phyloP scores from a whole-genome alignment of 2,113 vertebrate genomes.

The Dipodomys stephensi region DNA sequence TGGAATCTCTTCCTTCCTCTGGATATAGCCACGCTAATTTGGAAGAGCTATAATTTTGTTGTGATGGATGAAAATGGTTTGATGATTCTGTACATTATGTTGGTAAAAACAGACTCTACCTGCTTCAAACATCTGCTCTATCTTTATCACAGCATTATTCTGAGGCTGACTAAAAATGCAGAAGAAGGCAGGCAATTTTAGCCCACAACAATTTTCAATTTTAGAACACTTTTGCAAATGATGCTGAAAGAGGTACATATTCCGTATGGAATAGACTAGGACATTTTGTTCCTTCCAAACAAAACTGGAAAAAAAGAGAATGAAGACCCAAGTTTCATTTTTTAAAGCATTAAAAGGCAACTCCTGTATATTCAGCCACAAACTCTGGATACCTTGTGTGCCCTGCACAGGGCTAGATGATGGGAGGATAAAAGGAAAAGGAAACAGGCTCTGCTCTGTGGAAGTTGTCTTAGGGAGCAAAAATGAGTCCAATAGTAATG shows the following conservation, averaged over 20 bases:
- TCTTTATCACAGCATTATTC: not conserved
- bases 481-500: not conserved
- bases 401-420: too few relatives aligned
- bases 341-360: not conserved
- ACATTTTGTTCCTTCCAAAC: conserved; percentile 48
- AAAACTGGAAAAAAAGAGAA: not conserved
- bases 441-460: not conserved
- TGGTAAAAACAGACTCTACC: conserved; percentile 25
- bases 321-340: not conserved
- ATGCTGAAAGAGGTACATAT: conserved; percentile 3
- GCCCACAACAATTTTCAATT: conserved; percentile 36
- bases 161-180: conserved; percentile 8
- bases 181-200: conserved; percentile 31
- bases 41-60: not conserved
- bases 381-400: too few relatives aligned
- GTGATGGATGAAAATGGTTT: not conserved
- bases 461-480: rapidly evolving
- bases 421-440: not conserved
- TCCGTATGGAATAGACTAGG: not conserved
- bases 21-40: not conserved
- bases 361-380: not conserved
- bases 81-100: not conserved
- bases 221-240: conserved; percentile 46
- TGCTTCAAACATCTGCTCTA: conserved; percentile 31
- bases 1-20: not conserved